Evolutionary conservation across 2,888 invertebrate genomes (phyloP), one percentile per base, ranked within the genome.

Genomic region (Tolmerus cingulatus): DNA sequence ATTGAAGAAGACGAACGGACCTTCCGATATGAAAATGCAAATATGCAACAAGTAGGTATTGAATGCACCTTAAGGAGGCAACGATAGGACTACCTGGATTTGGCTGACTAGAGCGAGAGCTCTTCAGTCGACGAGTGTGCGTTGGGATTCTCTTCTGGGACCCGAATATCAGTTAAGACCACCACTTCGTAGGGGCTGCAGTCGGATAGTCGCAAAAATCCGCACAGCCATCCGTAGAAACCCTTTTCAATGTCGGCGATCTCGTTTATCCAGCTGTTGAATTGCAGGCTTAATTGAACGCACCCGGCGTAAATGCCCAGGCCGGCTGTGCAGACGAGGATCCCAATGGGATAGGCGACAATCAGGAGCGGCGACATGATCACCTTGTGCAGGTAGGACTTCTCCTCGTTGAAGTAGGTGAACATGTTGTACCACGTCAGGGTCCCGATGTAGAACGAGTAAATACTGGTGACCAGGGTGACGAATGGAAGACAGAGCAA

Each of bases 341-440:
- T 96, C 90, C 95, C 93, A 91, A 96, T 94, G 43, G 96, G 96
- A 92, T 96, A 96, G 30, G 94, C 93, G 66, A 96, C 91, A 90
- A 96, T 94, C 14, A 96, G 93, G 84, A 96, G 90, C 0, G 96
- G 96, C 57, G 96, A 94, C 88, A 96, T 92, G 66, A 95, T 92
- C 14, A 95, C 92, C 90, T 95, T 95, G 90, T 95, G 95, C 87
- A 94, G 91, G 89, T 95, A 94, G 82, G 94, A 94, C 89, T 94
- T 94, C 90, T 95, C 95, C 90, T 96, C 96, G 87, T 95, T 95
- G 86, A 95, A 94, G 90, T 95, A 95, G 76, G 95, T 94, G 90
- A 96, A 95, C 89, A 96, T 94, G 90, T 96, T 96, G 90, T 96
- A 96, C 96, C 96, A 96, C 79, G 96, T 95, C 90, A 96, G 92